Evolutionary conservation across 2,888 invertebrate species (phyloP), one percentile per base, ranked within the genome.

Genomic region (Lasiommata megera): DNA sequence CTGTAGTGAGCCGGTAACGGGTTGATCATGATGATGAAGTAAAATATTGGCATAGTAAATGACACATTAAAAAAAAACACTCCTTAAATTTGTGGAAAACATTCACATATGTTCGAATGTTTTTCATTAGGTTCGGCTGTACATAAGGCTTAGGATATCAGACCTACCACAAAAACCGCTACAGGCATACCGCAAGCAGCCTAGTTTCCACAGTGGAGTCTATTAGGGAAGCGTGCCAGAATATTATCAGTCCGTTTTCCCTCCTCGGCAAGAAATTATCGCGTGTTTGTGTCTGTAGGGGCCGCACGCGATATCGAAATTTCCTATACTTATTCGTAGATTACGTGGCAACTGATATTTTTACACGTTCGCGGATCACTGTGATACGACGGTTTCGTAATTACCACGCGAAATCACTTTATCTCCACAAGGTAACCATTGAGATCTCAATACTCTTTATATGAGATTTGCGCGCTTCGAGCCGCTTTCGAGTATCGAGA

Each of bases 281-380:
- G 88, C 88, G 88, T 88, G 88, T 62, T 62, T 68, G 65, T 75
- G 79, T 79, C 78, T 78, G 70, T 68, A 61, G 71, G 67, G 67
- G 71, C 67, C 53, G 72, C 88, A 89, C 89, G 89, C 89, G 77
- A 89, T 87, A 75, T 74, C 71, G 74, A 83, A 80, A 88, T 88
- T 87, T 85, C 76, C 82, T 80, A 80, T 77, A 76, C 72, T 69
- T 28, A 40, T 29, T 71, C 66, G 73, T 74, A 78, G 80, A 79
- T 82, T 82, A 79, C 74, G 73, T 73, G 67, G 73, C 74, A 68
- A 60, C 56, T 31, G 29, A 52, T 52, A 41, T 29, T 41, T 48
- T 48, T 37, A 48, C 48, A 48, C 48, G 23, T 48, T 23, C 18
- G 37, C 23, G 37, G 48, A 23, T 36, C 23, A 37, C 14, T 28